Conservation (phyloP, 2,797 vertebrate genomes). For the Leptoclinus maculatus region DNA sequence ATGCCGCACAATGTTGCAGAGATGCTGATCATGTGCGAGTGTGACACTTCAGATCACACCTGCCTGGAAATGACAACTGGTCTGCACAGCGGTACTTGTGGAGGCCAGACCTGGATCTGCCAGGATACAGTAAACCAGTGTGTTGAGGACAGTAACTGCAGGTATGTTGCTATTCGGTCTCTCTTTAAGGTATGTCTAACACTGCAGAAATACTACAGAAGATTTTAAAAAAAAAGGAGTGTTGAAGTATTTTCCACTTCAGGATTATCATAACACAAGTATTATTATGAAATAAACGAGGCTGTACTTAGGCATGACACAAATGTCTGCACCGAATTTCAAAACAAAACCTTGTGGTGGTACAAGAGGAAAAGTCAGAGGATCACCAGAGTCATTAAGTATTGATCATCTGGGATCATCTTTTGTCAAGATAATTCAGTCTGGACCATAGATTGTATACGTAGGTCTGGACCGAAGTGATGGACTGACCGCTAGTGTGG, state of each 20-base stretch:
- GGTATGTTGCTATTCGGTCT: slow-evolving; percentile 43
- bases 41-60: slow-evolving; percentile 80
- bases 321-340: neutral
- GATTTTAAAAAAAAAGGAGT: no score
- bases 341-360: neutral
- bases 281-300: neutral
- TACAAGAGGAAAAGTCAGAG: neutral
- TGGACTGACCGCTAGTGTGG: neutral
- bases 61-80: slow-evolving; percentile 84
- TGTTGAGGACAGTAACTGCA: slow-evolving; percentile 65
- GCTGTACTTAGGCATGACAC: neutral
- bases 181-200: neutral
- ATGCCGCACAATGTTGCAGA: slow-evolving; percentile 87
- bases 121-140: slow-evolving; percentile 64
- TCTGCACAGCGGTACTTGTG: slow-evolving; percentile 87
- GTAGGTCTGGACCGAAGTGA: neutral
- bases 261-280: neutral
- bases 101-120: slow-evolving; percentile 60
- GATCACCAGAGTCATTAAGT: neutral
- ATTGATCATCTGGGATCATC: neutral
- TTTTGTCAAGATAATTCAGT: neutral
- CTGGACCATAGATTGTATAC: neutral
- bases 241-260: neutral
- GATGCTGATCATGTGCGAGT: slow-evolving; percentile 90
- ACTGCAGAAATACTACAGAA: neutral